Percentiles rank a stretch among this genome's conserved stretches.
Evolutionary conservation across 1,140 invertebrate genomes (phyloP).

Genomic region (Kradibia gibbosae): DNA sequence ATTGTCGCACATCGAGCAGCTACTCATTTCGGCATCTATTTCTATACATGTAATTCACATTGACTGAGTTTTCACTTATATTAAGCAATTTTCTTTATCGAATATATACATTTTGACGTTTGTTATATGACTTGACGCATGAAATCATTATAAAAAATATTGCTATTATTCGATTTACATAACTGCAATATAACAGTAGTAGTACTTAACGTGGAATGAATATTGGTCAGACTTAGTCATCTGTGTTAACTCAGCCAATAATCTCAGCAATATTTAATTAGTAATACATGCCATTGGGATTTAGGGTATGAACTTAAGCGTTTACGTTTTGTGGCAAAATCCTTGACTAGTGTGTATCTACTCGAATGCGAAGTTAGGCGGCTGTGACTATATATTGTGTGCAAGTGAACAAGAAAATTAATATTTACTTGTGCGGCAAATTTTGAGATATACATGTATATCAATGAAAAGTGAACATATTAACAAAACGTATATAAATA

Average conservation of each 20-base stretch:
- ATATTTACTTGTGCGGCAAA: constrained; percentile 54
- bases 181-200: constrained; percentile 4
- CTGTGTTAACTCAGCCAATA: constrained; percentile 54
- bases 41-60: constrained; percentile 60
- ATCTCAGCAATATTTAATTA: constrained; percentile 65
- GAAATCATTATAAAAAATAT: not conserved
- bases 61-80: constrained; percentile 48
- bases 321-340: constrained; percentile 38
- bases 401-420: constrained; percentile 41
- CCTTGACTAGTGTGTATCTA: constrained; percentile 36
- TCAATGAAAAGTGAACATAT: constrained; percentile 43
- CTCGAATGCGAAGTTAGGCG: constrained; percentile 41
- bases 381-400: constrained; percentile 51
- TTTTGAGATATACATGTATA: constrained; percentile 53
- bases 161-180: constrained; percentile 16
- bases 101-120: constrained; percentile 27
- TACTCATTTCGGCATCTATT: constrained; percentile 69
- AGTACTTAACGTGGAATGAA: constrained; percentile 14
- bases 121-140: constrained; percentile 4
- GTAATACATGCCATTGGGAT: constrained; percentile 50
- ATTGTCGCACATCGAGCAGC: constrained; percentile 55
- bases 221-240: constrained; percentile 1
- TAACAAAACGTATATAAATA: constrained; percentile 40
- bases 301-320: constrained; percentile 50
- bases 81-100: constrained; percentile 26